A percentile compares a stretch with the other conserved stretches of the same genome.
These are phyloP conservation scores for Morpho helenor DNA, from an alignment of 2,888 invertebrate species.

Conservation along the genomic window DNA sequence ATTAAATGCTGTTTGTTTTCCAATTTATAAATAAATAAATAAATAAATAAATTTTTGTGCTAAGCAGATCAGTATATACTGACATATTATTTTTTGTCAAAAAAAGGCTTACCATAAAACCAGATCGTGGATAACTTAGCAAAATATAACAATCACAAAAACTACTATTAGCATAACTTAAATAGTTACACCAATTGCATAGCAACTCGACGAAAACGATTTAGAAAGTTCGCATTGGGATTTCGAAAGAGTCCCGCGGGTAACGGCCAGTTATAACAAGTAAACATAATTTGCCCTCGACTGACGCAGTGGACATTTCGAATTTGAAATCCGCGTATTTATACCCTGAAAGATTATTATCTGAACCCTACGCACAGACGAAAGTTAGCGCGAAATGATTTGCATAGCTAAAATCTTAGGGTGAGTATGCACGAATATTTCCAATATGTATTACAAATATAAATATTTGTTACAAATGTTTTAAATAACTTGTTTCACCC, in stretches of 20 bases:
- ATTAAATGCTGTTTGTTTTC: no score
- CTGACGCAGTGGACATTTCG: slow-evolving; percentile 43
- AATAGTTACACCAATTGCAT: slow-evolving; percentile 2
- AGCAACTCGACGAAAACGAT: slow-evolving; percentile 9
- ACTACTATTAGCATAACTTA: neutral
- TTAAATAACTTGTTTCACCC: no score
- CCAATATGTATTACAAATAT: no score
- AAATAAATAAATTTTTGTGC: no score
- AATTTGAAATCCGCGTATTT: slow-evolving; percentile 60
- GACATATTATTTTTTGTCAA: no score
- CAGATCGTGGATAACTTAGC: neutral
- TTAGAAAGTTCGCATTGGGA: slow-evolving; percentile 21
- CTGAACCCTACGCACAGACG: slow-evolving; percentile 35
- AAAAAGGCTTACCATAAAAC: no score
- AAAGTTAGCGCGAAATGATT: slow-evolving; percentile 42
- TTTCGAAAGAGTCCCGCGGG: slow-evolving; percentile 24
- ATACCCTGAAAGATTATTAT: slow-evolving; percentile 52
- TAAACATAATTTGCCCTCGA: slow-evolving; percentile 27
- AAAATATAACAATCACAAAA: neutral
- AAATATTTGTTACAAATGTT: no score
- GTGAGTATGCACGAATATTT: neutral
- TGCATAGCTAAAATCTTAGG: slow-evolving; percentile 17
- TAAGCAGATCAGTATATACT: no score
- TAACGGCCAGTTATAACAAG: slow-evolving; percentile 20
- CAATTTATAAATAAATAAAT: no score